Conservation (phyloP, 2,113 vertebrate genomes). For the Eidolon helvum region DNA sequence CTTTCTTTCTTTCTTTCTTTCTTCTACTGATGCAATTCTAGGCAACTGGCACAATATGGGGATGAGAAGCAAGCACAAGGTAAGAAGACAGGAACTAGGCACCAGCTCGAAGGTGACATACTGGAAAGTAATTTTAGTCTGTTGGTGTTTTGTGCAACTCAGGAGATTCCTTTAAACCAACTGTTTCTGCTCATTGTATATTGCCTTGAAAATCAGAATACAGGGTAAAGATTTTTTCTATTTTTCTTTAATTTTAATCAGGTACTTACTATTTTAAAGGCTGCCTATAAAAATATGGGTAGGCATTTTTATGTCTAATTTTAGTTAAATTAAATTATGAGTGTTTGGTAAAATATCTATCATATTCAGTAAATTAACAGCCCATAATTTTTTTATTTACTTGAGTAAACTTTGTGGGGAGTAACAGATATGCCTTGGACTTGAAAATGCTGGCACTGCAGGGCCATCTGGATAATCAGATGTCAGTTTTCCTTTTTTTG, state of each 20-base stretch:
- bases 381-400: background rate
- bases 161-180: conserved; percentile 66
- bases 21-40: conserved; percentile 30
- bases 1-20: background rate
- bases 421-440: background rate
- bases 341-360: background rate
- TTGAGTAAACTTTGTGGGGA: conserved; percentile 13
- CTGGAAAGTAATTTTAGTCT: conserved; percentile 58
- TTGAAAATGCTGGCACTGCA: conserved; percentile 12
- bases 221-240: background rate
- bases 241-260: background rate
- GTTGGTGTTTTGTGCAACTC: conserved; percentile 52
- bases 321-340: background rate
- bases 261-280: background rate
- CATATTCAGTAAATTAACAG: conserved; percentile 9
- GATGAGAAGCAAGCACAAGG: conserved; percentile 34
- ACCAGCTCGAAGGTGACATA: conserved; percentile 65
- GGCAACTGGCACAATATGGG: conserved; percentile 34
- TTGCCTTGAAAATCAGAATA: conserved; percentile 14
- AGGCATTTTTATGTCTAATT: background rate
- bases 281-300: background rate
- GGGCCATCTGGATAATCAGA: conserved; percentile 72
- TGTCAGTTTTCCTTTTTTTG: conserved; percentile 52
- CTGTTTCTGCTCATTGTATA: conserved; percentile 39
- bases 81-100: conserved; percentile 28